These are phyloP conservation scores for Anorthoa munda DNA, from an alignment of 2,888 invertebrate species.

Conservation along the genomic window DNA sequence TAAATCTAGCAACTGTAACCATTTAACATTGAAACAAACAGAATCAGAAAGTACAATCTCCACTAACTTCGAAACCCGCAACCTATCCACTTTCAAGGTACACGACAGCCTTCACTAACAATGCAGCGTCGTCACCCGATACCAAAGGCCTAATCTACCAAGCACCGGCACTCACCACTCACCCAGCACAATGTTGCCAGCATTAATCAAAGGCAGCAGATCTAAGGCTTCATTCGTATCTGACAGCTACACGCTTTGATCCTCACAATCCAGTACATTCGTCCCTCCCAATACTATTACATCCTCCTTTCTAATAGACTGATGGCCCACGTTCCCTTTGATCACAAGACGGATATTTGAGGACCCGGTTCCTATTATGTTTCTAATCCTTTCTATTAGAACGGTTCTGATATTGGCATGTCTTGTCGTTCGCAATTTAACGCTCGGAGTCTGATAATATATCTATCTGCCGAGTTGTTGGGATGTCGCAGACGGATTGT, in stretches of 20 bases:
- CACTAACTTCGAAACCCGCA: slow-evolving; percentile 6
- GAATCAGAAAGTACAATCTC: slow-evolving; percentile 3
- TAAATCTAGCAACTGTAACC: not conserved
- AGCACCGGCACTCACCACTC: slow-evolving; percentile 24
- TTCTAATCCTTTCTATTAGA: slow-evolving; percentile 73
- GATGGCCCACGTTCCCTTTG: slow-evolving; percentile 75
- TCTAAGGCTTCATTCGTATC: slow-evolving; percentile 55
- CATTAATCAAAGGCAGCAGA: slow-evolving; percentile 56
- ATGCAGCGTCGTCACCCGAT: slow-evolving; percentile 32
- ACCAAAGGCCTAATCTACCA: slow-evolving; percentile 56
- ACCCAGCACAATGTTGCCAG: slow-evolving; percentile 43
- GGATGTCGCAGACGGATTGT: slow-evolving; percentile 29
- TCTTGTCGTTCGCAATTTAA: slow-evolving; percentile 48
- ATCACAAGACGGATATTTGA: slow-evolving; percentile 72
- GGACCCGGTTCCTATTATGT: slow-evolving; percentile 71
- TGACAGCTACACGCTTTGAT: slow-evolving; percentile 70
- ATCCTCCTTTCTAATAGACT: slow-evolving; percentile 71
- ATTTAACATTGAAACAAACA: not conserved
- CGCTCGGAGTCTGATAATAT: slow-evolving; percentile 36
- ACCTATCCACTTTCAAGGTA: slow-evolving; percentile 8
- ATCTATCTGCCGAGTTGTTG: slow-evolving; percentile 23
- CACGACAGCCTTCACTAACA: slow-evolving; percentile 35
- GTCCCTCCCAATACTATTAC: slow-evolving; percentile 71
- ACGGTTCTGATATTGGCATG: slow-evolving; percentile 60
- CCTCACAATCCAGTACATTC: slow-evolving; percentile 70